These are phyloP conservation scores for Ectropis grisescens DNA, from an alignment of 1,140 invertebrate species.

Conservation along the genomic window DNA sequence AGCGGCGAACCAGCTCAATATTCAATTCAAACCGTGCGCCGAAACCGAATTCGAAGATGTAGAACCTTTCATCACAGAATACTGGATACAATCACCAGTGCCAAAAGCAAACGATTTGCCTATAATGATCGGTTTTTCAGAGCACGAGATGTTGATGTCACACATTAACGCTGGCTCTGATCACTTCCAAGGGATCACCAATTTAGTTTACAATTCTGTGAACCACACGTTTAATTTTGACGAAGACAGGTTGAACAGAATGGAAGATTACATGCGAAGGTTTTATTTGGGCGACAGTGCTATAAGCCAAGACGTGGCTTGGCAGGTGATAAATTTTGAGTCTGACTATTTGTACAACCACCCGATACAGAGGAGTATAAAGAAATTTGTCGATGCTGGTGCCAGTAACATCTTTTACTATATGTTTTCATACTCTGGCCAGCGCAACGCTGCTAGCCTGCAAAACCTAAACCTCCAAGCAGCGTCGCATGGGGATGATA, in stretches of 20 bases:
- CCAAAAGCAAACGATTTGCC: conserved; percentile 22
- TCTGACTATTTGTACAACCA: conserved; percentile 24
- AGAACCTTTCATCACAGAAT: conserved; percentile 18
- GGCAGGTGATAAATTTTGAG: conserved; percentile 16
- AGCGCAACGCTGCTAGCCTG: conserved; percentile 11
- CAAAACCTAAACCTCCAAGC: conserved; percentile 6
- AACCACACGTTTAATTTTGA: conserved; percentile 17
- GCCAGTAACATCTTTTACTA: background rate
- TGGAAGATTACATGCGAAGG: background rate
- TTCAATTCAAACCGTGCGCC: conserved; percentile 18
- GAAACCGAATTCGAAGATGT: conserved; percentile 14
- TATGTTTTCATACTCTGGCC: background rate
- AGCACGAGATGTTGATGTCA: conserved; percentile 12
- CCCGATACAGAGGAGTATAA: conserved; percentile 21
- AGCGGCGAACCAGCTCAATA: conserved; percentile 2
- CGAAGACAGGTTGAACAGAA: background rate
- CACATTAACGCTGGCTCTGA: conserved; percentile 6
- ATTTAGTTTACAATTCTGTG: conserved; percentile 11
- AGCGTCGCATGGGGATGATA: conserved; percentile 21
- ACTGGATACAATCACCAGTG: conserved; percentile 13
- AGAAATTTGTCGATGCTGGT: background rate
- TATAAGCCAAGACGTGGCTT: conserved; percentile 8
- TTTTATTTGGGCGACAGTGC: conserved; percentile 28
- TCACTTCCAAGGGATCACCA: conserved; percentile 12
- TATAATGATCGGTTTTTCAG: conserved; percentile 20